These are phyloP conservation scores for Balanococcus diminutus DNA, from an alignment of 2,888 invertebrate species.

Conservation along the genomic window DNA sequence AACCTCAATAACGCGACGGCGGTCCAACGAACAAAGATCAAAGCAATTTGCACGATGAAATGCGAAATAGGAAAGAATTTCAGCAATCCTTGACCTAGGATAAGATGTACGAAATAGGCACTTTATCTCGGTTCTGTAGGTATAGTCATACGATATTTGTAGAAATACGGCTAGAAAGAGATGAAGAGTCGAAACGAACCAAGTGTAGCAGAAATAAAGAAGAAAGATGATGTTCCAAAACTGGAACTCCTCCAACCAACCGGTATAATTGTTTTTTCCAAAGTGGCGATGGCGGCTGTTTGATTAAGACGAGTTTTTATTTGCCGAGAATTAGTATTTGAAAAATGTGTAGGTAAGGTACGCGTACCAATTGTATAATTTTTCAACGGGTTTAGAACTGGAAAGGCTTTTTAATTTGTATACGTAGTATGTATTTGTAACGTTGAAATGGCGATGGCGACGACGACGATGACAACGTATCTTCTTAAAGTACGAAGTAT, in stretches of 20 bases:
- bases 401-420: neutral
- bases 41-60: neutral
- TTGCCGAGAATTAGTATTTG: neutral
- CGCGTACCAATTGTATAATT: slow-evolving; percentile 13
- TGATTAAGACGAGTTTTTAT: slow-evolving; percentile 7
- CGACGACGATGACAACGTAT: neutral
- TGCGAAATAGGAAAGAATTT: neutral
- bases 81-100: neutral
- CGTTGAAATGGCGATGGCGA: neutral
- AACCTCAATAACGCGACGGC: too few relatives aligned
- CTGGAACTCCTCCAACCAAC: neutral
- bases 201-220: too few relatives aligned
- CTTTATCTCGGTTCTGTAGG: neutral
- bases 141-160: too few relatives aligned
- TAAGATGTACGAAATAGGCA: neutral
- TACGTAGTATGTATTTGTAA: too few relatives aligned
- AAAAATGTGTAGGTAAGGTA: slow-evolving; percentile 16
- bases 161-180: too few relatives aligned
- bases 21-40: neutral
- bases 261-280: neutral
- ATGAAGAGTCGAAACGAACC: too few relatives aligned
- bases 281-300: neutral
- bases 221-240: neutral
- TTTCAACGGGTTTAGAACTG: neutral
- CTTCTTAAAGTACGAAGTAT: neutral